Base-by-base conservation (phyloP, 2,113 vertebrate genomes). In the Phalacrocorax brasilianus region DNA sequence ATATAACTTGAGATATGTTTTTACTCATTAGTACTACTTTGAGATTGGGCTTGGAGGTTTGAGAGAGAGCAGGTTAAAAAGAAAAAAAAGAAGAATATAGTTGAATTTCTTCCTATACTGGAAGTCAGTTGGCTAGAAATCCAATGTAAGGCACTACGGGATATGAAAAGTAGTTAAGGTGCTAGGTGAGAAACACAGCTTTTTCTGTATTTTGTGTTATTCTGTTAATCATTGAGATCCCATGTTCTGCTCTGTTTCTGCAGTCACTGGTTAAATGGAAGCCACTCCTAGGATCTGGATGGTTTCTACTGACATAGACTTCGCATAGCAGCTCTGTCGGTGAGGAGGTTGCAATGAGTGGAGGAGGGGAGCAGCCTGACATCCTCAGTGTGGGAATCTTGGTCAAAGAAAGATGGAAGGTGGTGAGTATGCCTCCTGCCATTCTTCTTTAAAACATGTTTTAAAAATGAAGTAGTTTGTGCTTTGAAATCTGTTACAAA, bases 391-490 rank as follows among this genome's bases (percentile, higher is more conserved):
- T 99, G 96, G 98, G 99, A 97, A 98, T 99, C 91, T 96, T 99
- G 95, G 99, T 99, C 93, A 99, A 99, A 98, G 99, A 99, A 97
- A 98, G 99, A 99, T 99, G 99, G 99, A 99, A 99, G 98, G 99
- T 99, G 98, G 99, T 99, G 92, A 99, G 99, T 98, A 87, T 85
- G 42, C 73, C 38, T 81, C 20, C 35, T 80, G 56, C 30, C 40
- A 20, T 45, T 55, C 24, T 24, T 67, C 63, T 84, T 67, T 44
- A 59, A 83, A 85, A 40, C 2, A 2, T 3, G 2, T 27, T 89
- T 80, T 73, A 16, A 28, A 55, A 52, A 62, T 42, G 9, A 89
- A 87, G 21, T 55, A 19, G 45, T 84, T 94, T 79, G 53, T 3
- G 2, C 50, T 93, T 88, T 80, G 56, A 71, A 85, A 59, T 77